Conservation (phyloP, 1,140 invertebrate genomes). For the Lethrus apterus region DNA sequence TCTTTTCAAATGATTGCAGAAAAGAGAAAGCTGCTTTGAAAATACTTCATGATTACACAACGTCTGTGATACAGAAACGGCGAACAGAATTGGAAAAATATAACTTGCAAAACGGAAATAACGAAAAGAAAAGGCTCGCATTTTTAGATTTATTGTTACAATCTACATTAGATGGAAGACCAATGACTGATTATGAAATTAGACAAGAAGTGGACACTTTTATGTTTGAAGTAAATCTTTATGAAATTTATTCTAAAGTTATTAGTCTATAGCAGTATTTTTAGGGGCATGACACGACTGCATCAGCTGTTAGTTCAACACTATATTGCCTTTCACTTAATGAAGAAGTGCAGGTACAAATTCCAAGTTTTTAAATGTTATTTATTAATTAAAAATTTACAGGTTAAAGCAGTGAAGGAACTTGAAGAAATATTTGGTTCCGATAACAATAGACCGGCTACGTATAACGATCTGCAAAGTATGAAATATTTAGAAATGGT, state of each 20-base stretch:
- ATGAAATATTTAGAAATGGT: constrained; percentile 46
- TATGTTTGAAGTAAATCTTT: constrained; percentile 65
- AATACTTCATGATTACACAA: constrained; percentile 61
- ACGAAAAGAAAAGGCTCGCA: constrained; percentile 54
- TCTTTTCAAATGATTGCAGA: constrained; percentile 23
- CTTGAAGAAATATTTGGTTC: constrained; percentile 43
- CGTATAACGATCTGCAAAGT: constrained; percentile 36
- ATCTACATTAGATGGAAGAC: constrained; percentile 47
- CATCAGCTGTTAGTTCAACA: constrained; percentile 50
- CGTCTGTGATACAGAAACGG: constrained; percentile 47
- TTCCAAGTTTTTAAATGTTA: background rate
- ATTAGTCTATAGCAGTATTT: background rate
- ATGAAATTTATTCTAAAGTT: background rate
- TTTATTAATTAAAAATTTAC: background rate
- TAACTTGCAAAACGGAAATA: constrained; percentile 24
- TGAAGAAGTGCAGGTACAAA: constrained; percentile 45
- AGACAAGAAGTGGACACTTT: constrained; percentile 69
- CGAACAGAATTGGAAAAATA: constrained; percentile 30
- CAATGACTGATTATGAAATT: constrained; percentile 57
- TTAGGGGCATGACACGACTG: constrained; percentile 54
- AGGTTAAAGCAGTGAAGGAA: constrained; percentile 44
- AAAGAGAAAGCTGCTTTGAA: constrained; percentile 47
- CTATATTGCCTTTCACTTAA: constrained; percentile 53
- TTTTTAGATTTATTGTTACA: constrained; percentile 71
- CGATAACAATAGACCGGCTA: constrained; percentile 41